phyloP scores from a whole-genome alignment of 2,113 vertebrate species.

The Scomber japonicus region DNA sequence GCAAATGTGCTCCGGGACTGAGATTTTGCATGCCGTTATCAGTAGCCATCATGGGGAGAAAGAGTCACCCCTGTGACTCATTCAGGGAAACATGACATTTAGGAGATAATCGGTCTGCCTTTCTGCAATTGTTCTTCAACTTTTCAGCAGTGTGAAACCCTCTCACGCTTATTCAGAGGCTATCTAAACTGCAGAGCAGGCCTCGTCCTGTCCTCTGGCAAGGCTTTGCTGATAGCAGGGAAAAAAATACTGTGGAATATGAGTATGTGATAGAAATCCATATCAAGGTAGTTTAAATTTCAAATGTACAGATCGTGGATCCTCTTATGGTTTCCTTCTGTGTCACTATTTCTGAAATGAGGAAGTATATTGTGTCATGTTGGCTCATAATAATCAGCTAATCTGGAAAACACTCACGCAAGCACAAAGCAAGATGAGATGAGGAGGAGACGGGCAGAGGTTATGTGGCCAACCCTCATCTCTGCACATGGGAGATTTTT shows the following conservation, averaged over 20 bases:
- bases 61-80: slow-evolving; percentile 68
- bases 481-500: not conserved
- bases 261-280: slow-evolving; percentile 54
- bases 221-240: slow-evolving; percentile 25
- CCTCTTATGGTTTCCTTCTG: slow-evolving; percentile 6
- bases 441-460: slow-evolving; percentile 11
- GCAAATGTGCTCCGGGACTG: slow-evolving; percentile 67
- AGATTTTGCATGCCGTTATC: slow-evolving; percentile 60
- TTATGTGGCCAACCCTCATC: not conserved
- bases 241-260: slow-evolving; percentile 26
- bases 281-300: slow-evolving; percentile 55
- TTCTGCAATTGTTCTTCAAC: slow-evolving; percentile 63
- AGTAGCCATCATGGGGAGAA: slow-evolving; percentile 58
- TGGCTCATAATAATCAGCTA: slow-evolving; percentile 24
- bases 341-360: slow-evolving; percentile 33
- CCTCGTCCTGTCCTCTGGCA: slow-evolving; percentile 34
- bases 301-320: slow-evolving; percentile 30
- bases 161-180: slow-evolving; percentile 47
- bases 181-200: slow-evolving; percentile 42
- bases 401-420: slow-evolving; percentile 45
- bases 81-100: slow-evolving; percentile 80
- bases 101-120: slow-evolving; percentile 77
- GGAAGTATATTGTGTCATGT: slow-evolving; percentile 16
- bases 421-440: not conserved
- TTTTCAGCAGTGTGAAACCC: slow-evolving; percentile 49